Evolutionary conservation across 2,797 vertebrate genomes (phyloP), one percentile per base, ranked within the genome.

Genomic region (Coranthus polyacanthus): DNA sequence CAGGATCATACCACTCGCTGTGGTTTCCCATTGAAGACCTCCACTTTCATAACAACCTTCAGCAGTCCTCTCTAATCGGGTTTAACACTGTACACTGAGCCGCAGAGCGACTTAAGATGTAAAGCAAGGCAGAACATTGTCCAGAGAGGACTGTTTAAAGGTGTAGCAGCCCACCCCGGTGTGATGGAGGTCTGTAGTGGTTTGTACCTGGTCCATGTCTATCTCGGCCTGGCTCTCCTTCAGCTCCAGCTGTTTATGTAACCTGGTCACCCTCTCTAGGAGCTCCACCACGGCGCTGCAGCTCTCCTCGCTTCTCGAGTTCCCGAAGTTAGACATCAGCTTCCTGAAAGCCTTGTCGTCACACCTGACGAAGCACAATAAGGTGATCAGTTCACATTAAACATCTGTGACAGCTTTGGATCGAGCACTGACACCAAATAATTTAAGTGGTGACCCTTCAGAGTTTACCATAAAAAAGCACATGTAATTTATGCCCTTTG

Each of bases 191-290:
- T 63, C 36, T 37, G 36, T 2, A 37, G 12, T 13, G 55, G 63
- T 50, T 41, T 43, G 49, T 92, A 94, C 92, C 92, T 93, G 92
- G 51, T 92, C 91, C 72, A 79, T 73, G 29, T 91, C 81, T 0
- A 86, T 74, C 80, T 93, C 91, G 15, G 81, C 87, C 29, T 84
- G 71, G 12, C 86, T 92, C 65, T 93, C 92, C 78, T 88, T 93
- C 59, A 91, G 81, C 78, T 95, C 92, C 76, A 96, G 93, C 78
- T 96, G 92, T 65, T 94, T 93, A 0, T 91, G 91, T 41, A 95
- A 81, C 58, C 79, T 80, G 22, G 88, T 82, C 63, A 93, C 85
- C 52, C 73, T 87, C 70, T 95, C 93, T 0, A 91, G 56, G 17
- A 94, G 91, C 83, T 95, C 93, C 21, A 68, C 58, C 46, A 94